A percentile compares a stretch with the other conserved stretches of the same genome.
phyloP scores from a whole-genome alignment of 2,797 vertebrate species.

The Sebastes nivosus region DNA sequence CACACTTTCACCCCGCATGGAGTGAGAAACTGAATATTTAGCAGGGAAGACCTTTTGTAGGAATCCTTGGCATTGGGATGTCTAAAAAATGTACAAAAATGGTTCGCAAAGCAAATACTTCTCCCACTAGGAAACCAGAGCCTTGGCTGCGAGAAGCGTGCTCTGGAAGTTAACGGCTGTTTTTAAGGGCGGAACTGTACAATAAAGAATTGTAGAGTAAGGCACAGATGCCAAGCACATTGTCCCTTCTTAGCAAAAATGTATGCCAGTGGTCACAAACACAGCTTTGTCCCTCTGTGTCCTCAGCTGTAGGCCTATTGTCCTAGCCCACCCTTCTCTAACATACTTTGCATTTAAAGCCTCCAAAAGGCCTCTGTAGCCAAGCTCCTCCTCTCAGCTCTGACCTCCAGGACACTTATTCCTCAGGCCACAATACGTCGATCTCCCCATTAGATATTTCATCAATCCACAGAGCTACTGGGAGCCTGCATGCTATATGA shows the following conservation, averaged over 20 bases:
- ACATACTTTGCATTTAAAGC: conserved; percentile 70
- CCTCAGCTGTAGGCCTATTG: conserved; percentile 74
- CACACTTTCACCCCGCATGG: neutral
- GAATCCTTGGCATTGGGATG: conserved; percentile 29
- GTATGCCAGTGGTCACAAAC: conserved; percentile 71
- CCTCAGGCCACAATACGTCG: conserved; percentile 48
- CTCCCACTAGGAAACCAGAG: conserved; percentile 61
- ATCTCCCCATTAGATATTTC: conserved; percentile 9
- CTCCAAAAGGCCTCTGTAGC: conserved; percentile 56
- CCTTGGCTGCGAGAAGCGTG: conserved; percentile 18
- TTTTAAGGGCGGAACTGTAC: conserved; percentile 65
- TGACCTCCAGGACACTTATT: conserved; percentile 20
- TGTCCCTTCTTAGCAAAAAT: conserved; percentile 66
- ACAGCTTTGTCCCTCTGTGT: conserved; percentile 70
- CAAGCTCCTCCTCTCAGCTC: conserved; percentile 53
- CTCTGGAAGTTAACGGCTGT: conserved; percentile 44
- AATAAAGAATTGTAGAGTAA: conserved; percentile 76
- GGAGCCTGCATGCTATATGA: neutral
- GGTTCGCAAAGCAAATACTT: conserved; percentile 51
- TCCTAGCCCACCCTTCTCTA: conserved; percentile 63
- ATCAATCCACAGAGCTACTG: neutral
- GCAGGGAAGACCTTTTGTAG: neutral
- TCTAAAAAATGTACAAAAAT: conserved; percentile 36
- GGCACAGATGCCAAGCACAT: conserved; percentile 59
- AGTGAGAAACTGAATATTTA: neutral